Percentiles rank a stretch among this genome's conserved stretches.
These are phyloP conservation scores for Python bivittatus DNA, from an alignment of 2,113 vertebrate species.

Conservation along the genomic window DNA sequence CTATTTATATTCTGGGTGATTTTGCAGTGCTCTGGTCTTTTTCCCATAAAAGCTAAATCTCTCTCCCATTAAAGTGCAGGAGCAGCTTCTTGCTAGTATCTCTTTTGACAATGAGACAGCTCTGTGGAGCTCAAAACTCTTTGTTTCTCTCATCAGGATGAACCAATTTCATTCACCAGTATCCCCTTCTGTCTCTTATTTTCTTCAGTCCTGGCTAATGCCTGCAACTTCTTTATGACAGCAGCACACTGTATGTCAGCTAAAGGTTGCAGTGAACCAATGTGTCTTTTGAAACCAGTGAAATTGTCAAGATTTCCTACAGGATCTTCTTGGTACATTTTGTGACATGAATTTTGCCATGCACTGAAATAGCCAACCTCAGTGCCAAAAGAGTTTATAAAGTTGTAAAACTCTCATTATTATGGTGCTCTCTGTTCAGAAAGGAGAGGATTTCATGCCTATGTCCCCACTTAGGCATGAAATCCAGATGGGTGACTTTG, in stretches of 20 bases:
- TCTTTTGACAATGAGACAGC: not conserved
- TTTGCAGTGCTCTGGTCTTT: not conserved
- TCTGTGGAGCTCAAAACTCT: not conserved
- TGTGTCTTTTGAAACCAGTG: not conserved
- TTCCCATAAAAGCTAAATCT: not conserved
- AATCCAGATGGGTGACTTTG: not conserved
- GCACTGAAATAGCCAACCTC: not conserved
- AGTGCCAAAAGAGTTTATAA: not conserved
- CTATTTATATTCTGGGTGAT: not conserved
- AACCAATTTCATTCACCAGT: not conserved
- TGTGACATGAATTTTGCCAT: not conserved
- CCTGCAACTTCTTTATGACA: not conserved
- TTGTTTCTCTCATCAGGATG: not conserved
- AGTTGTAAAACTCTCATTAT: not conserved
- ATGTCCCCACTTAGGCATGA: not conserved
- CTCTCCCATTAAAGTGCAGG: not conserved
- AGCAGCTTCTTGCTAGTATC: not conserved
- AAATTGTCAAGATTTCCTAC: not conserved
- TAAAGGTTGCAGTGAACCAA: not conserved
- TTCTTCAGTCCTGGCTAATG: not conserved
- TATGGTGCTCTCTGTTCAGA: not conserved
- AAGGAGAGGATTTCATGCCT: too few relatives aligned
- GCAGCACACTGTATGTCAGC: not conserved
- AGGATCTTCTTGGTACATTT: not conserved
- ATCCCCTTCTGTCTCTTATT: not conserved